Percentiles rank a stretch among this genome's conserved stretches.
Conservation (phyloP, 35 echinoderm and acorn worm species). For the Apostichopus japonicus region DNA sequence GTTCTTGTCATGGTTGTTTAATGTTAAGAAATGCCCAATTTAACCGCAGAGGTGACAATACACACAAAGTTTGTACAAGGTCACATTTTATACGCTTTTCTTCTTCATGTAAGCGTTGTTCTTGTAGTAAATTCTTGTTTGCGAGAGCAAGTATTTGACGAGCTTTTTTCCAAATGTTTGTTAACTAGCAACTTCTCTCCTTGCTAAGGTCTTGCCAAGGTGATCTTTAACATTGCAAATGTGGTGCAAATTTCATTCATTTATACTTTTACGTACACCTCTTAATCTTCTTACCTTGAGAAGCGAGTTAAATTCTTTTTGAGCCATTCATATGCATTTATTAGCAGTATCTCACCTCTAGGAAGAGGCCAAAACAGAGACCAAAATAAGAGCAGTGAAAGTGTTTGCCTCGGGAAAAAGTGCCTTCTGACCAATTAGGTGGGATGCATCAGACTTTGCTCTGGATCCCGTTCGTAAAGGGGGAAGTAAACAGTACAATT, state of each 20-base stretch:
- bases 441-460: background rate
- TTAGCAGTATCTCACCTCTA: conserved; percentile 22
- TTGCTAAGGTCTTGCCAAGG: background rate
- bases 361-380: background rate
- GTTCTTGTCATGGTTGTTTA: too few relatives aligned
- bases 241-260: conserved; percentile 15
- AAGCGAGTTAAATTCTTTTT: background rate
- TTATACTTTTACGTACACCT: background rate
- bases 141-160: too few relatives aligned
- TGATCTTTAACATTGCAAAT: background rate
- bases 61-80: too few relatives aligned
- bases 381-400: too few relatives aligned
- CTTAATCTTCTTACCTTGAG: conserved; percentile 23
- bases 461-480: too few relatives aligned
- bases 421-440: background rate
- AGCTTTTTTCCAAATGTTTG: too few relatives aligned
- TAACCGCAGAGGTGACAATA: too few relatives aligned
- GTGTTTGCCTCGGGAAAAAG: background rate
- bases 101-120: too few relatives aligned
- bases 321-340: background rate
- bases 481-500: background rate
- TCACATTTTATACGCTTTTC: too few relatives aligned
- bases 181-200: background rate
- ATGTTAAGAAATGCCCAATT: too few relatives aligned
- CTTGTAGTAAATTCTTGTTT: too few relatives aligned